phyloP scores from a whole-genome alignment of 2,113 vertebrate genomes.

The Onychostruthus taczanowskii region DNA sequence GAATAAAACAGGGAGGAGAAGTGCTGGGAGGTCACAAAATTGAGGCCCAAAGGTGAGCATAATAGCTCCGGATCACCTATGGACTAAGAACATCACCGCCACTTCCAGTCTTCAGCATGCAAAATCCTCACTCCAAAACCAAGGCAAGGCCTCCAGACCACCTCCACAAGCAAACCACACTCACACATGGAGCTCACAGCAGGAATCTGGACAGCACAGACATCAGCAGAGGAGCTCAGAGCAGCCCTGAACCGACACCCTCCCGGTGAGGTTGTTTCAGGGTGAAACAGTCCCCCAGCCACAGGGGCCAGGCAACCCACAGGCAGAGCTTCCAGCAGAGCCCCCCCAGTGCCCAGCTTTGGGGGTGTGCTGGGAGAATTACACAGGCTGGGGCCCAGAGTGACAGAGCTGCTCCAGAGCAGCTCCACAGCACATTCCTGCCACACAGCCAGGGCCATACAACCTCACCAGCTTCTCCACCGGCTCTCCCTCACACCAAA shows the following conservation, averaged over 20 bases:
- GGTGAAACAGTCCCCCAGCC: background rate
- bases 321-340: background rate
- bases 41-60: background rate
- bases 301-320: background rate
- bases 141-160: background rate
- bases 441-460: background rate
- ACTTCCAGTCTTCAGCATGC: background rate
- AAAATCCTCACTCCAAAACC: background rate
- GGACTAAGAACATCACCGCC: background rate
- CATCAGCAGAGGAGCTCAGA: background rate
- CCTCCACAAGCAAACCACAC: background rate
- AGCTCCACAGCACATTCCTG: background rate
- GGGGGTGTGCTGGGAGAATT: background rate
- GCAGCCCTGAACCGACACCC: background rate
- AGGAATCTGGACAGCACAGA: background rate
- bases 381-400: background rate
- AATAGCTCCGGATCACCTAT: background rate
- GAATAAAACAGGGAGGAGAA: background rate
- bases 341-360: background rate
- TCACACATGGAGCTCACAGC: background rate
- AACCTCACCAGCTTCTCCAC: rapidly evolving
- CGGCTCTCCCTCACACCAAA: background rate
- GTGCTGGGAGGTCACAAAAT: background rate
- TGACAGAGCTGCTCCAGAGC: background rate
- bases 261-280: background rate